Conservation (phyloP, 2,113 vertebrate species). For the Ptilonorhynchus violaceus region DNA sequence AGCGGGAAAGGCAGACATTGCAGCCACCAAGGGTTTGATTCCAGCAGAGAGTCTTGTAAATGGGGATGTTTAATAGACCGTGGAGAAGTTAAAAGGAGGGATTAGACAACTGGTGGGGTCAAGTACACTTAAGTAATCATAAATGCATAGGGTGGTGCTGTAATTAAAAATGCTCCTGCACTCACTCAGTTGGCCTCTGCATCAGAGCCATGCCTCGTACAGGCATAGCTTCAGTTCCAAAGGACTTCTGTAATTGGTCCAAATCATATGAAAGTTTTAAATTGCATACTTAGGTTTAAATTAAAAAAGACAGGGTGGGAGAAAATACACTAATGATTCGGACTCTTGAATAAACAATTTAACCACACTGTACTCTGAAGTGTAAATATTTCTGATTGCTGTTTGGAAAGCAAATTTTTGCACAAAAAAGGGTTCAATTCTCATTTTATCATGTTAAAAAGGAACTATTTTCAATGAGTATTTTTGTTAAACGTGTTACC, state of each 20-base stretch:
- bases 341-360: not conserved
- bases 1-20: not conserved
- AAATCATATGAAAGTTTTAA: not conserved
- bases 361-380: not conserved
- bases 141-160: not conserved
- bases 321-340: not conserved
- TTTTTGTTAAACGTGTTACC: not conserved
- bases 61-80: constrained; percentile 64
- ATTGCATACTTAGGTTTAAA: not conserved
- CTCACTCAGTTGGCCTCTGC: not conserved
- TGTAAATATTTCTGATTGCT: not conserved
- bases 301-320: not conserved
- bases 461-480: not conserved
- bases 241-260: not conserved
- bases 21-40: constrained; percentile 13
- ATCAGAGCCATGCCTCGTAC: not conserved
- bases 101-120: constrained; percentile 51
- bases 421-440: not conserved
- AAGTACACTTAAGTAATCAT: constrained; percentile 39
- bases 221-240: not conserved
- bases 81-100: constrained; percentile 61
- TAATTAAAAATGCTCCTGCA: constrained; percentile 49
- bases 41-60: constrained; percentile 42
- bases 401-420: not conserved
- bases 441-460: not conserved